Conservation (phyloP, 2,888 invertebrate genomes). For the Tipula confusa region DNA sequence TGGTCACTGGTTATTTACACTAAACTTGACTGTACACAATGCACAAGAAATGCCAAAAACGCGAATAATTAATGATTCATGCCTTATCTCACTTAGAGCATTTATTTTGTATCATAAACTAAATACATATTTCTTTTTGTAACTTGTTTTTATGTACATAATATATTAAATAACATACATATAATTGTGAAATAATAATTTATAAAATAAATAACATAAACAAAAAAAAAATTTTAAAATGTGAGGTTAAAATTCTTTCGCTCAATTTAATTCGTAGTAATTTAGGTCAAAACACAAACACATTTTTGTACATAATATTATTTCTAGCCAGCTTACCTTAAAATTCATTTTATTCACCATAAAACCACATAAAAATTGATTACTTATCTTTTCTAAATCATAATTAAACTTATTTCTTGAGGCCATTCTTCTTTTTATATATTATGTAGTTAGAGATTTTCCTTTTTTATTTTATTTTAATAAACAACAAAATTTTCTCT, state of each 20-base stretch:
- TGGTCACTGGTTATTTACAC: neutral
- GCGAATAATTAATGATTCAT: neutral
- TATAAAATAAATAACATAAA: slow-evolving; percentile 5
- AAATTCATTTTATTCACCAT: slow-evolving; percentile 43
- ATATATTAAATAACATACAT: neutral
- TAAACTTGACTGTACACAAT: neutral
- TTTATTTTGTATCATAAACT: neutral
- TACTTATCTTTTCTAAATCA: slow-evolving; percentile 29
- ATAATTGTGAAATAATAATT: neutral
- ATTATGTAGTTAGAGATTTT: neutral
- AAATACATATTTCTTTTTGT: neutral
- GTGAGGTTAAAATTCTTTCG: neutral
- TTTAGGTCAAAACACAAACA: neutral
- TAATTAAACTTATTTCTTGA: slow-evolving; percentile 3
- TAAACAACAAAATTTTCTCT: neutral
- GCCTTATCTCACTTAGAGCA: neutral
- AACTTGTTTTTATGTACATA: neutral
- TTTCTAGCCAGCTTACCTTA: slow-evolving; percentile 6
- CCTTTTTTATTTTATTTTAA: neutral
- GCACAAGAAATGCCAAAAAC: neutral
- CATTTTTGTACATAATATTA: neutral
- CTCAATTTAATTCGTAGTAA: slow-evolving; percentile 1
- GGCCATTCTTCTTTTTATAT: neutral
- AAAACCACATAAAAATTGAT: slow-evolving; percentile 44
- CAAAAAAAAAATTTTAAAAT: neutral